Evolutionary conservation across 2,113 vertebrate species (phyloP).

Genomic region (Nothobranchius kuhntae): DNA sequence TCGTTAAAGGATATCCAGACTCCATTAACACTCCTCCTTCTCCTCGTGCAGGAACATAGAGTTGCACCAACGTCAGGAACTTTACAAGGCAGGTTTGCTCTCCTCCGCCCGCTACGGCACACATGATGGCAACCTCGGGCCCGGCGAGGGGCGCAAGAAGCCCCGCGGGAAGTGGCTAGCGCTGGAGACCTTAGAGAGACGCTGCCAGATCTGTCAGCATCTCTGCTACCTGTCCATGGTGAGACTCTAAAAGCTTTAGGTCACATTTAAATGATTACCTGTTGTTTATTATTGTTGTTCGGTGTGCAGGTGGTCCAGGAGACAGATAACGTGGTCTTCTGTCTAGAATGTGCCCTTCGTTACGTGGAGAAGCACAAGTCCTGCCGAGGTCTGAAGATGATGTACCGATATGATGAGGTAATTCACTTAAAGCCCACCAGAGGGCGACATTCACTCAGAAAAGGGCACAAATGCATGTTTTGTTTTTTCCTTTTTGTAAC

Average conservation of each 20-base stretch:
- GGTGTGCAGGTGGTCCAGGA: slow-evolving; percentile 92
- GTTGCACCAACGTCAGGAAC: slow-evolving; percentile 92
- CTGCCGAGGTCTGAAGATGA: slow-evolving; percentile 96
- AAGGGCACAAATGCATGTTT: background rate
- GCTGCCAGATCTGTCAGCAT: slow-evolving; percentile 97
- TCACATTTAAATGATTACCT: too few species aligned
- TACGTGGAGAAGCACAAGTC: slow-evolving; percentile 98
- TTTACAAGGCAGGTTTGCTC: slow-evolving; percentile 91
- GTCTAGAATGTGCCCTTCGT: slow-evolving; percentile 95
- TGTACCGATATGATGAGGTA: slow-evolving; percentile 99
- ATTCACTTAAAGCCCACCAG: slow-evolving; percentile 46
- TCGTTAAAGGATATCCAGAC: too few species aligned
- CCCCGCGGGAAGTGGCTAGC: slow-evolving; percentile 92
- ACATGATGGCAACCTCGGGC: slow-evolving; percentile 82
- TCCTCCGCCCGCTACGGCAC: slow-evolving; percentile 94
- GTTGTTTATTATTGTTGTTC: background rate
- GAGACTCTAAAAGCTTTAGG: slow-evolving; percentile 47
- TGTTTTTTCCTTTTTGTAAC: too few species aligned
- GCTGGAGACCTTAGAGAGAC: slow-evolving; percentile 93
- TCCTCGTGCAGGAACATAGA: slow-evolving; percentile 88
- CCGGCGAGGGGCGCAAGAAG: slow-evolving; percentile 90
- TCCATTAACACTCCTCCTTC: background rate
- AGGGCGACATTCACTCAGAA: slow-evolving; percentile 41
- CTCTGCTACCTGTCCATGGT: slow-evolving; percentile 99
- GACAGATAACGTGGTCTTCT: slow-evolving; percentile 98